Evolutionary conservation across 2,113 vertebrate genomes (phyloP).

Genomic region (Isichthys henryi): DNA sequence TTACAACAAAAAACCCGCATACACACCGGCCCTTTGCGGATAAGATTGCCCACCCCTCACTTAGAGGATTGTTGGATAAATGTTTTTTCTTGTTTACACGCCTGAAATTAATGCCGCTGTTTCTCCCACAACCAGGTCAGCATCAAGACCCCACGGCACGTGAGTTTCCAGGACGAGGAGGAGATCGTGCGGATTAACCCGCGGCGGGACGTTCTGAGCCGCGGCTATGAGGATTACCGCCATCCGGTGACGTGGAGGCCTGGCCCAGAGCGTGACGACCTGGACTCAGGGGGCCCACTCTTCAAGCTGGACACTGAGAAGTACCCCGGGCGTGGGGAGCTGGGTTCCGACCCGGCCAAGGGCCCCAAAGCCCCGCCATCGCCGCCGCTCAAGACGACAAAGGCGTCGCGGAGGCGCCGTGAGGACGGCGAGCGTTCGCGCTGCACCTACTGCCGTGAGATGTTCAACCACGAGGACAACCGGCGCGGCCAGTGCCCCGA

Average conservation of each 20-base stretch:
- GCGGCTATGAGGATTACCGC: slow-evolving; percentile 94
- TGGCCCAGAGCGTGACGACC: slow-evolving; percentile 78
- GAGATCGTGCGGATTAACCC: slow-evolving; percentile 98
- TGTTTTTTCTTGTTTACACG: background rate
- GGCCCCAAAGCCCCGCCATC: slow-evolving; percentile 89
- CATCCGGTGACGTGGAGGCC: slow-evolving; percentile 93
- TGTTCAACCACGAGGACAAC: slow-evolving; percentile 98
- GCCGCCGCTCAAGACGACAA: slow-evolving; percentile 76
- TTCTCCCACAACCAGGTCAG: slow-evolving; percentile 57
- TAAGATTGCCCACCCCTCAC: too few relatives aligned
- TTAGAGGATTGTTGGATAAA: background rate
- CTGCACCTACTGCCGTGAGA: slow-evolving; percentile 94
- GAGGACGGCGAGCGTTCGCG: slow-evolving; percentile 96
- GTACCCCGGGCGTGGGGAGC: slow-evolving; percentile 33
- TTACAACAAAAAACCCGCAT: too few relatives aligned
- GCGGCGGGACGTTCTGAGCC: slow-evolving; percentile 86
- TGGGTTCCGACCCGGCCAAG: slow-evolving; percentile 81
- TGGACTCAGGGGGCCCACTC: slow-evolving; percentile 72
- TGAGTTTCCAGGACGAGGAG: slow-evolving; percentile 94
- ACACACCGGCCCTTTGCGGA: too few relatives aligned
- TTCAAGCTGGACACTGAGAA: slow-evolving; percentile 92
- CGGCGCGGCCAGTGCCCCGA: slow-evolving; percentile 93
- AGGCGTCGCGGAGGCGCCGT: slow-evolving; percentile 83
- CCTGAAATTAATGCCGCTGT: background rate
- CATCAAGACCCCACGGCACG: slow-evolving; percentile 78